Evolutionary conservation across 30 jellyfish, hydroid and myxozoan species (phyloP), one percentile per base, ranked within the genome.

Genomic region (Rhopilema esculentum): DNA sequence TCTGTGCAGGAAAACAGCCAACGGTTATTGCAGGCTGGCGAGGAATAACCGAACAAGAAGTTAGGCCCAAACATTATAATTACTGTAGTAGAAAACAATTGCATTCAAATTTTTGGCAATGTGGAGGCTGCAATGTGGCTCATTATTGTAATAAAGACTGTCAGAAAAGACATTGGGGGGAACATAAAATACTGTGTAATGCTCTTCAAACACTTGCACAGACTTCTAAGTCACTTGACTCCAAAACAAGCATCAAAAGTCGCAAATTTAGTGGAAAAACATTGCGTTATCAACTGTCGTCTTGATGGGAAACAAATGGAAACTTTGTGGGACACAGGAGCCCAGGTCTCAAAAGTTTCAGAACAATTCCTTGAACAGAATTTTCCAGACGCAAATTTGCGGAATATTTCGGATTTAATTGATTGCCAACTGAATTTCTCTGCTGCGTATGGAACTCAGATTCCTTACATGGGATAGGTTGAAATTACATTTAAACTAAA

Each of bases 301-400:
- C 69, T 71, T 1, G 32, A 49, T 50, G 85, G 76, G 24, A 51
- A 27, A 21, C 21, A 12, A 62, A 28, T 52, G 49, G 63, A 61
- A 61, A 88, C 88, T 7, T 72, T 83, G 57, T 72, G 85, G 92
- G 88, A 83, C 80, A 83, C 79, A 12, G 88, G 93, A 26, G 93
- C 93, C 81, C 93, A 85, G 65, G 89, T 85, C 24, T 71, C 84
- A 21, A 71, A 48, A 27, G 57, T 85, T 27, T 80, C 89, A 17
- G 72, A 63, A 63, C 79, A 80, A 0, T 57, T 80, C 66, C 70
- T 80, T 64, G 63, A 67, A 20, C 71, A 67, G 78, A 66, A 80
- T 80, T 80, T 80, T 33, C 89, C 80, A 27, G 26, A 40, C 24
- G 49, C 89, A 66, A 25, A 27, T 21, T 63, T 80, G 81, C 16